Percentiles rank a stretch among this genome's conserved stretches.
Evolutionary conservation across 2,113 vertebrate genomes (phyloP).

Genomic region (Atractosteus spatula): DNA sequence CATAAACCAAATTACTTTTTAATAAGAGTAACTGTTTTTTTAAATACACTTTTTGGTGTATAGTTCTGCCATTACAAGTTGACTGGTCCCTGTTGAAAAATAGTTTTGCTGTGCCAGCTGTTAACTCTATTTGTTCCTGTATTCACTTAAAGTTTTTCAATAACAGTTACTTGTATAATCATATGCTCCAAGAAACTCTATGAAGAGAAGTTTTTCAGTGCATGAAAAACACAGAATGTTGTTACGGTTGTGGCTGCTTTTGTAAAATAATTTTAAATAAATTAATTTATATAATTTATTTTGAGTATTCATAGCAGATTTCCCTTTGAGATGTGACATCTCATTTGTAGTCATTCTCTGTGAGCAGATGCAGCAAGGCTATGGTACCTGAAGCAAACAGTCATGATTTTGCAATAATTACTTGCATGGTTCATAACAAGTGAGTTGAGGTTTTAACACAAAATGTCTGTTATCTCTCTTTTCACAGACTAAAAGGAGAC

Average conservation of each 20-base stretch:
- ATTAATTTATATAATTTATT: not conserved
- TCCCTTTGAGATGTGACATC: not conserved
- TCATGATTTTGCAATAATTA: not conserved
- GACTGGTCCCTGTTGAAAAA: not conserved
- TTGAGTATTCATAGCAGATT: not conserved
- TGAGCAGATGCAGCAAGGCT: not conserved
- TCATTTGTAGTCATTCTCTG: not conserved
- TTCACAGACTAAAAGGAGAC: not conserved
- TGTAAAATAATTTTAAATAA: conserved; percentile 10
- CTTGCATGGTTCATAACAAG: not conserved
- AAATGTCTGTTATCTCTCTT: not conserved
- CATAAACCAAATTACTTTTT: no score
- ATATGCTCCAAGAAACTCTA: conserved; percentile 2
- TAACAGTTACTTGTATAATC: conserved; percentile 9
- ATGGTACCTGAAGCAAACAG: not conserved
- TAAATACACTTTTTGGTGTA: no score
- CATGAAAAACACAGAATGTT: not conserved
- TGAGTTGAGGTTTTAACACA: not conserved
- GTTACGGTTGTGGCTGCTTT: not conserved
- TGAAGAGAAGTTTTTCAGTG: not conserved
- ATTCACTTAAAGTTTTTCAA: not conserved
- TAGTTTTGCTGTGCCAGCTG: not conserved
- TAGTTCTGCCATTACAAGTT: not conserved
- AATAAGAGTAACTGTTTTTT: no score
- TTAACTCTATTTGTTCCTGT: not conserved